Evolutionary conservation across 2,888 invertebrate species (phyloP), one percentile per base, ranked within the genome.

Genomic region (Philereme transversata): DNA sequence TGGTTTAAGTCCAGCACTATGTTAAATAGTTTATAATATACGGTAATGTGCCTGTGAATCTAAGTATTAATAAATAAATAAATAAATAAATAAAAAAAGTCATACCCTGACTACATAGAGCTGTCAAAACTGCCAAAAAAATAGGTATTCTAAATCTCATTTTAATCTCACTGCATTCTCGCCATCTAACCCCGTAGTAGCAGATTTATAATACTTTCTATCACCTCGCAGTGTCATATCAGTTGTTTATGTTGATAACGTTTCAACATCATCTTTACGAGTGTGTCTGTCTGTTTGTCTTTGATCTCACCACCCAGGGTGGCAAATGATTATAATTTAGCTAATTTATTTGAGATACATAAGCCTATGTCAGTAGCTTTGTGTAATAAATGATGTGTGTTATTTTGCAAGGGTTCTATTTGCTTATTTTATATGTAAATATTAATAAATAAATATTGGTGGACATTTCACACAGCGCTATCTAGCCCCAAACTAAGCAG

Each of bases 271-370:
- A 67, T 60, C 67, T 64, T 53, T 52, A 58, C 44, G 45, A 7
- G 40, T 56, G 8, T 40, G 40, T 7, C 52, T 60, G 67, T 62
- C 56, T 65, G 62, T 66, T 57, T n/a, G 57, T 59, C 60, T 70
- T 45, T 55, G 67, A 66, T 65, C 74, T 60, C 59, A 58, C 79
- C 83, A 78, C 81, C 81, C 80, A 81, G 67, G 74, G 63, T 55
- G 68, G 41, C 48, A 48, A 45, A 54, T 54, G 46, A 34, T 54
- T 51, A 51, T 60, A 60, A 64, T 46, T 54, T 38, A 62, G 41
- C 40, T 56, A 53, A 55, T 59, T 61, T 57, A 61, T 41, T 38
- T 44, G 22, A 50, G 22, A 48, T 41, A 22, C 48, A 49, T 22
- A 53, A 36, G 51, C 51, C 40, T 47, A 50, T 36, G 36, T 45